These are phyloP conservation scores for Synaphobranchus kaupii DNA, from an alignment of 2,797 vertebrate species.

Conservation along the genomic window DNA sequence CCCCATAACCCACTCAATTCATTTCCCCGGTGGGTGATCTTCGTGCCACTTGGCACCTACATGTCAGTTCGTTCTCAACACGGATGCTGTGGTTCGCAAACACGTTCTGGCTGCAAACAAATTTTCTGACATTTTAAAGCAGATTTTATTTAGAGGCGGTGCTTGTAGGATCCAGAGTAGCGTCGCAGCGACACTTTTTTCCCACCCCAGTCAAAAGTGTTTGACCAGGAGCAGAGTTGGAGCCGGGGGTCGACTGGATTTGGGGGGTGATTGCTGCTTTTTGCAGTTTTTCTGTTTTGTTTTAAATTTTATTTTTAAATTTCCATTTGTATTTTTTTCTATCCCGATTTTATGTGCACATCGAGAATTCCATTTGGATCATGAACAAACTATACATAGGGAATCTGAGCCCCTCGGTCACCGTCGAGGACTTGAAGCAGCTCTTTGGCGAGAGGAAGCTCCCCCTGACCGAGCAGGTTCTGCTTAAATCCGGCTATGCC, in stretches of 20 bases:
- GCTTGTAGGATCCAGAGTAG: slow-evolving; percentile 77
- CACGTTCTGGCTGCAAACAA: slow-evolving; percentile 63
- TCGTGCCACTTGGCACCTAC: slow-evolving; percentile 61
- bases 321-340: slow-evolving; percentile 39
- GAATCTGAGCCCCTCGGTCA: slow-evolving; percentile 92
- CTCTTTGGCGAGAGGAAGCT: slow-evolving; percentile 89
- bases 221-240: slow-evolving; percentile 79
- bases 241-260: slow-evolving; percentile 74
- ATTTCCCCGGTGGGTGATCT: slow-evolving; percentile 58
- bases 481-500: slow-evolving; percentile 92
- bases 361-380: slow-evolving; percentile 75
- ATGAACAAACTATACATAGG: slow-evolving; percentile 96
- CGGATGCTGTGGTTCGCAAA: slow-evolving; percentile 57
- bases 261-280: slow-evolving; percentile 68
- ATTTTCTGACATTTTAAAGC: slow-evolving; percentile 71
- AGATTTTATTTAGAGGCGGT: slow-evolving; percentile 81
- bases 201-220: slow-evolving; percentile 78
- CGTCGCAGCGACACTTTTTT: slow-evolving; percentile 78
- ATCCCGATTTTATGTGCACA: slow-evolving; percentile 60
- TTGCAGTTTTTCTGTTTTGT: slow-evolving; percentile 48
- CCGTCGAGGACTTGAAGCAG: slow-evolving; percentile 90
- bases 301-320: slow-evolving; percentile 50
- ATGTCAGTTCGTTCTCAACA: slow-evolving; percentile 49
- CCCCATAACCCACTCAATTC: slow-evolving; percentile 61
- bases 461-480: slow-evolving; percentile 86